Evolutionary conservation across 2,888 invertebrate genomes (phyloP), one percentile per base, ranked within the genome.

Genomic region (Liposcelis brunnea): DNA sequence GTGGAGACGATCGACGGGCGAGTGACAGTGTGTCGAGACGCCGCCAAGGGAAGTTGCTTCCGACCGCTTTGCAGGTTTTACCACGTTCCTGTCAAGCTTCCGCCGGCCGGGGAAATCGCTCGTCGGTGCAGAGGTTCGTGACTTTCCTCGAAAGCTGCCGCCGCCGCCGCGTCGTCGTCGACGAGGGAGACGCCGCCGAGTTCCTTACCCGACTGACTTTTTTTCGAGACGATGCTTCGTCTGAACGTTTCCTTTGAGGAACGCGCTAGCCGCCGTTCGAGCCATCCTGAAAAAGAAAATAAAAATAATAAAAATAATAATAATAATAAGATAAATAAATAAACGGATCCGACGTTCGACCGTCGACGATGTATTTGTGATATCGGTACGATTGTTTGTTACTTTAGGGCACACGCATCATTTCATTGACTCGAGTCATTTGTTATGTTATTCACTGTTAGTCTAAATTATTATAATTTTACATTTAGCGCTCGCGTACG

Each of bases 41-140:
- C 87, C 67, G 87, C 85, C 62, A 87, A 87, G 67, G 89, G 89
- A 69, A 77, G 83, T 69, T 91, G 91, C 70, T 77, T 81, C 65
- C 84, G 90, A 68, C 80, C 85, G 69, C 77, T 82, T 69, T 91
- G 91, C 80, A 91, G 90, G 78, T 91, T 87, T 76, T 91, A 90
- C 77, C 90, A 91, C 77, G 87, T 91, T 77, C 89, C 90, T 61
- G 78, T 87, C 66, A 79, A 77, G 62, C 70, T 86, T 74, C 85
- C 85, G 61, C 84, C 85, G 61, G 85, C 85, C 60, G 74, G 76
- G 58, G 68, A 77, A 61, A 77, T 77, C 76, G 76, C 77, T 60
- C 72, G 74, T 63, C 55, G 54, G 53, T 54, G 55, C 55, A 54
- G 26, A 26, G 51, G 57, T 58, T 45, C 60, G 60, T 61, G 61